These are phyloP conservation scores for Probaryconus sp. DNA, from an alignment of 1,140 invertebrate genomes.

Conservation along the genomic window DNA sequence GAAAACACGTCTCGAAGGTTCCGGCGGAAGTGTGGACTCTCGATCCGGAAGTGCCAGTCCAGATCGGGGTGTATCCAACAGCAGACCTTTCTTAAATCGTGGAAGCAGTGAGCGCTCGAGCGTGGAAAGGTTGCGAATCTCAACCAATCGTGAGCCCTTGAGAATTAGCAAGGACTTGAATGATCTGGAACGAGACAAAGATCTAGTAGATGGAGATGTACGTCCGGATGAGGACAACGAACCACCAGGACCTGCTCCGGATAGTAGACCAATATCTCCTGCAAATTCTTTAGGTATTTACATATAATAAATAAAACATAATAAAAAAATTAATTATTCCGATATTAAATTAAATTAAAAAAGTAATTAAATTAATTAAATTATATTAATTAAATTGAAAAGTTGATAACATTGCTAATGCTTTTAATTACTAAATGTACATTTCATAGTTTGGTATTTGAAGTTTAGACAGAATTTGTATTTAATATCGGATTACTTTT, in stretches of 20 bases:
- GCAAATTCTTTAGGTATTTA: constrained; percentile 72
- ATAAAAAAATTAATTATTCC: neutral
- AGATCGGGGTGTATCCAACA: constrained; percentile 64
- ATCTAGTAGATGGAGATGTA: constrained; percentile 72
- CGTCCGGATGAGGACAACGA: constrained; percentile 75
- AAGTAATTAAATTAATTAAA: neutral
- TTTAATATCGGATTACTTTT: no score
- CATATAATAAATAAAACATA: no score
- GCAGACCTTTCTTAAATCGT: constrained; percentile 65
- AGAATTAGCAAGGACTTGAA: constrained; percentile 69
- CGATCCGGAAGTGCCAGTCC: constrained; percentile 75
- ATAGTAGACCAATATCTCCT: constrained; percentile 75
- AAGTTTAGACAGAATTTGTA: no score
- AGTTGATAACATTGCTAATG: no score
- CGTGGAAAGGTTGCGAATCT: constrained; percentile 70
- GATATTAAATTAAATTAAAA: no score
- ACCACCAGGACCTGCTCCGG: constrained; percentile 75
- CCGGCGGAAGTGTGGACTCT: constrained; percentile 74
- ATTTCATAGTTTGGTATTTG: no score
- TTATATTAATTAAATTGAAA: no score
- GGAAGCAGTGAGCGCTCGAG: constrained; percentile 71
- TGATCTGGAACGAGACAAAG: constrained; percentile 70
- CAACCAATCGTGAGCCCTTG: constrained; percentile 69
- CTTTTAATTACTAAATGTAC: no score
- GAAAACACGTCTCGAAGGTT: constrained; percentile 73